Percentiles rank a stretch among this genome's conserved stretches.
phyloP scores from a whole-genome alignment of 2,113 vertebrate species.

The Colaptes auratus region DNA sequence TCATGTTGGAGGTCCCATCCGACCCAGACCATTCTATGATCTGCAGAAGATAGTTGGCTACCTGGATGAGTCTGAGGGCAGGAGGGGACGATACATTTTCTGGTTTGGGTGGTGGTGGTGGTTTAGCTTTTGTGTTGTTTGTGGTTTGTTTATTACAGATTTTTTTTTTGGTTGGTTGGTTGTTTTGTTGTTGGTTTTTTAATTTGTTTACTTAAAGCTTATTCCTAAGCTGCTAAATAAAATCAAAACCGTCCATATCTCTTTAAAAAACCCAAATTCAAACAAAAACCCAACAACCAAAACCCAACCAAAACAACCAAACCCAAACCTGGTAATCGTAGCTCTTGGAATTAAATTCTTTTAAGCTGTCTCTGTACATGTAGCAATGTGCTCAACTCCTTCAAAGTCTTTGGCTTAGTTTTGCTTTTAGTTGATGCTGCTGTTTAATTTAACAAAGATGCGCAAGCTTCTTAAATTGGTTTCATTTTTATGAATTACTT shows the following conservation, averaged over 20 bases:
- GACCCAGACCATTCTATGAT: too few species aligned
- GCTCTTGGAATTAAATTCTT: rapidly evolving
- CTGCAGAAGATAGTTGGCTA: too few species aligned
- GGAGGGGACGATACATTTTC: rapidly evolving
- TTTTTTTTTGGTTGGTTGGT: too few species aligned
- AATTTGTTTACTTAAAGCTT: neutral
- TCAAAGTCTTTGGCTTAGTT: neutral
- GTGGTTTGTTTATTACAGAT: neutral
- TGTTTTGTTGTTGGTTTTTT: neutral
- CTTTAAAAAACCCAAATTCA: too few species aligned
- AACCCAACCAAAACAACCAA: too few species aligned
- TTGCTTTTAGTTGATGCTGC: neutral
- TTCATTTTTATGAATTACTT: neutral
- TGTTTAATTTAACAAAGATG: neutral
- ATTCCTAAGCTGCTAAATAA: neutral
- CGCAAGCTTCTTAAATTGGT: neutral
- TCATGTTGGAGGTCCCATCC: neutral
- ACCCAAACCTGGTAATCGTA: rapidly evolving
- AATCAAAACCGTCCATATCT: rapidly evolving
- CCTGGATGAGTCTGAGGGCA: rapidly evolving
- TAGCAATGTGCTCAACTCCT: neutral
- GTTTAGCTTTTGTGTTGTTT: rapidly evolving
- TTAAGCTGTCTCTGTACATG: neutral
- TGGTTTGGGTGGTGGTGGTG: too few species aligned
- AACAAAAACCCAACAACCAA: too few species aligned